Evolutionary conservation across 1,140 invertebrate species (phyloP), one percentile per base, ranked within the genome.

Genomic region (Drosophila tropicalis): DNA sequence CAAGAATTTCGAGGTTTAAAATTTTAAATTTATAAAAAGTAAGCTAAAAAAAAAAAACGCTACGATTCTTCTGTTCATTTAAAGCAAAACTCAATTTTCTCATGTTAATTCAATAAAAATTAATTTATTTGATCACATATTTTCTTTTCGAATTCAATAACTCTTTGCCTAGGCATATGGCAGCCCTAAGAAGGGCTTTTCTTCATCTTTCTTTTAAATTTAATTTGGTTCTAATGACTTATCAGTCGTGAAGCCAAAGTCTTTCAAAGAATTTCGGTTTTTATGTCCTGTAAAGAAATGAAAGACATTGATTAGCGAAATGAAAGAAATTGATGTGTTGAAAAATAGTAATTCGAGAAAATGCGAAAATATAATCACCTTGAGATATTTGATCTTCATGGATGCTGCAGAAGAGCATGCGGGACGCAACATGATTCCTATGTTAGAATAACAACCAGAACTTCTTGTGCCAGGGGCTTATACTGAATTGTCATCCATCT

Each of bases 91-190:
- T 7, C 12, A 32, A 51, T 32, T 34, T 36, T 5, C 3, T 39
- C 7, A 60, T 83, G 66, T 69, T 79, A 83, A 72, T 82, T 85
- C 66, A 73, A 85, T 85, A 85, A 85, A 85, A 85, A 86, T 87
- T 81, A 64, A 76, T 85, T 82, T 87, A 87, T 85, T 85, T 87
- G 82, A 89, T 87, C 84, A 87, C 82, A 89, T 87, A 70, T 89
- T 87, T 82, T 83, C 63, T 73, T 81, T 76, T 71, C 67, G 75
- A 86, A 83, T 77, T 82, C 76, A 72, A 56, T 86, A 73, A 70
- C 76, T 81, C 68, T 81, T 84, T 84, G 84, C 85, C 77, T 72
- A 84, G 81, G 63, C 76, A 70, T 68, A 76, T 87, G 84, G 77
- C 81, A 87, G 84, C 84, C 84, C 84, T 78, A 57, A 78, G n/a